These are phyloP conservation scores for Telenomus remus DNA, from an alignment of 1,140 invertebrate genomes.

Conservation along the genomic window DNA sequence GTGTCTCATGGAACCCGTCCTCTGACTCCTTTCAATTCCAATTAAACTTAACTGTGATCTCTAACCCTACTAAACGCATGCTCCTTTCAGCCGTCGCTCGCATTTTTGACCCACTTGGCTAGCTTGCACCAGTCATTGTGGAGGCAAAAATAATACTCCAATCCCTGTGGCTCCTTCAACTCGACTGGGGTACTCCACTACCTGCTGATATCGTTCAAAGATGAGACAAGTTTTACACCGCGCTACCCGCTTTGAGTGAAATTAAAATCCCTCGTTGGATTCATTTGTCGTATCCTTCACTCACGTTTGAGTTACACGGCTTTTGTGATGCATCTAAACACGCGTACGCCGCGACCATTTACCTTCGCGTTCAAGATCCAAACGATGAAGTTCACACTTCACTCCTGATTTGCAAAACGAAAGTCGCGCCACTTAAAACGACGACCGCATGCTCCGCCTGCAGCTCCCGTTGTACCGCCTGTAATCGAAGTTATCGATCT, in stretches of 20 bases:
- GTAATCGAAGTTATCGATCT: too few species aligned
- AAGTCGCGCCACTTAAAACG: neutral
- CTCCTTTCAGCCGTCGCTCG: neutral
- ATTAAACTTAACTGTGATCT: neutral
- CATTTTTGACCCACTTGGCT: neutral
- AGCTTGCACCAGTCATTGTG: neutral
- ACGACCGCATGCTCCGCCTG: too few species aligned
- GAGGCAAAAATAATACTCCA: neutral
- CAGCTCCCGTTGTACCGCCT: too few species aligned
- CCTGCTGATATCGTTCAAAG: too few species aligned
- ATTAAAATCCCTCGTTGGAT: neutral
- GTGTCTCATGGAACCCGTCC: neutral
- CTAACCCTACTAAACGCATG: neutral
- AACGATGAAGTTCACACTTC: neutral
- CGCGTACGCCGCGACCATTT: conserved; percentile 1
- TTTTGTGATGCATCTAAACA: conserved; percentile 15
- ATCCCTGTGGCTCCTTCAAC: neutral
- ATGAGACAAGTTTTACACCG: too few species aligned
- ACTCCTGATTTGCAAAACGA: neutral
- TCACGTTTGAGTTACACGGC: neutral
- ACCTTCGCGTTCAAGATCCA: neutral
- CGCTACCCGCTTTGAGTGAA: too few species aligned
- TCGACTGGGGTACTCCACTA: neutral
- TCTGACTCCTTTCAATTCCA: neutral
- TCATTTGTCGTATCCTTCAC: neutral